These are phyloP conservation scores for Lasiurus borealis DNA, from an alignment of 2,113 vertebrate species.

Conservation along the genomic window DNA sequence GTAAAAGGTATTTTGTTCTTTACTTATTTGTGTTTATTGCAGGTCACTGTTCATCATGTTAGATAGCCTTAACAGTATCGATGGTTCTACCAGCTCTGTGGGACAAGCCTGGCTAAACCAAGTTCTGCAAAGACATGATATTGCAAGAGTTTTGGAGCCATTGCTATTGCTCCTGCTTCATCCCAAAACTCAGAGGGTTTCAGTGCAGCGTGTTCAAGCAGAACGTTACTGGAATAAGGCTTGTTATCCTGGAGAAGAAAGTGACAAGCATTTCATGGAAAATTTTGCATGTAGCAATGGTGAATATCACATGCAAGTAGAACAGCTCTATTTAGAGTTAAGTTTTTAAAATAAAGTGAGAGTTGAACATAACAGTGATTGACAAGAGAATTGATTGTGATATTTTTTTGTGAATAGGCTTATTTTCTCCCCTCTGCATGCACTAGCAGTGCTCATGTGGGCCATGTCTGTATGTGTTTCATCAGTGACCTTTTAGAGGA, in stretches of 20 bases:
- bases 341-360: conserved; percentile 54
- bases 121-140: conserved; percentile 98
- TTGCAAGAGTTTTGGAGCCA: conserved; percentile 97
- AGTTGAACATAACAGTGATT: background rate
- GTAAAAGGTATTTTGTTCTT: conserved; percentile 34
- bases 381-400: background rate
- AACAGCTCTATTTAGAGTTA: conserved; percentile 60
- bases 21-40: conserved; percentile 72
- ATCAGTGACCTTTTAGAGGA: background rate
- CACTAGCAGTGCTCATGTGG: background rate
- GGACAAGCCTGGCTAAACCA: conserved; percentile 98
- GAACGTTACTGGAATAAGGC: conserved; percentile 93
- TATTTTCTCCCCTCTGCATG: background rate
- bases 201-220: conserved; percentile 96
- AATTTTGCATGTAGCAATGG: conserved; percentile 91
- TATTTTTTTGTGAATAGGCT: background rate
- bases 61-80: conserved; percentile 96
- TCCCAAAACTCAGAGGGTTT: conserved; percentile 98
- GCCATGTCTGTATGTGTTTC: background rate
- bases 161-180: conserved; percentile 96
- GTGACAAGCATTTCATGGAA: conserved; percentile 88
- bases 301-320: conserved; percentile 80
- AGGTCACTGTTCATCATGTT: conserved; percentile 99
- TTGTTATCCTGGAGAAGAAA: conserved; percentile 85
- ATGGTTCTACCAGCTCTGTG: conserved; percentile 96